Evolutionary conservation across 2,888 invertebrate species (phyloP), one percentile per base, ranked within the genome.

Genomic region (Cephus pulcher): DNA sequence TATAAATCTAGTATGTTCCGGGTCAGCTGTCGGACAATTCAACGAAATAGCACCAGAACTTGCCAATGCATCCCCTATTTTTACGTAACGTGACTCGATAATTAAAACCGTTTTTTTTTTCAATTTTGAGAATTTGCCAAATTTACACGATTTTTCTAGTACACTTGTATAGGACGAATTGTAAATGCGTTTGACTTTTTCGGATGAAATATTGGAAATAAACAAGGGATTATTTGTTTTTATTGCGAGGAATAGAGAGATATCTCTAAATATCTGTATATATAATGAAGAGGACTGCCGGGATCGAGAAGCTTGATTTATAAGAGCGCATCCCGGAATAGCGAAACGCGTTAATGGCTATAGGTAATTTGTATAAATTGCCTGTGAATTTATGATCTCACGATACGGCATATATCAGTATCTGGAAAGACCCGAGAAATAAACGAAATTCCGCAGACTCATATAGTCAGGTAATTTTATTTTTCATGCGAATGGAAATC

Each of bases 301-400:
- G 56, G 71, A n/a, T 69, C 32, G 69, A 23, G 68, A 74, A 80
- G 75, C 80, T 82, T 86, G 88, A 88, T 89, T 88, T 88, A 88
- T 86, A 84, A 84, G 84, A 84, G 83, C 80, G 79, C 80, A 79
- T 71, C 77, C 78, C 79, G 80, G 82, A 82, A 81, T 80, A 80
- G 80, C 77, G 78, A 78, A 79, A 79, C 80, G 83, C 80, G 85
- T 86, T 87, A 87, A 89, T 88, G 86, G 85, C 82, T 82, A 84
- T 83, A 80, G 79, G 84, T 86, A 88, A 89, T 88, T 89, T 86
- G 86, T 87, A 86, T 88, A 87, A 88, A 89, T 88, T 86, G 83
- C 32, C 81, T 40, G 23, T 76, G 77, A 86, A 89, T 87, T 89
- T 87, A 87, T 88, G 84, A 85, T 85, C 82, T 79, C 83, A 79